A percentile compares a stretch with the other conserved stretches of the same genome.
These are phyloP conservation scores for Labia minor DNA, from an alignment of 2,888 invertebrate genomes.

Conservation along the genomic window DNA sequence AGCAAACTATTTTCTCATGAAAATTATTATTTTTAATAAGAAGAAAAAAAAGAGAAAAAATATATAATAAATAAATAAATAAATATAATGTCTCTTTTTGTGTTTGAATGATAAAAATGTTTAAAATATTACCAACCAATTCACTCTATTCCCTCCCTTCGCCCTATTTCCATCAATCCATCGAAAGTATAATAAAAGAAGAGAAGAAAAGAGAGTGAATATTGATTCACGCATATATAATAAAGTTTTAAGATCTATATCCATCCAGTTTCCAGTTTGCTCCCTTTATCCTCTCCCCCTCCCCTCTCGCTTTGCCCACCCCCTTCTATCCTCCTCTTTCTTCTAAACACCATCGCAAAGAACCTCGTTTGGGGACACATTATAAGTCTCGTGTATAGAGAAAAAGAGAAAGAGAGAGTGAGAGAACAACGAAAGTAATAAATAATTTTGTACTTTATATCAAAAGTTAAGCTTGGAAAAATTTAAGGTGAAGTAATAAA, in stretches of 20 bases:
- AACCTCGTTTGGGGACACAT: constrained; percentile 3
- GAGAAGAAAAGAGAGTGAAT: background rate
- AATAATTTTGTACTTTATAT: constrained; percentile 13
- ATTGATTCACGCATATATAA: constrained; percentile 13
- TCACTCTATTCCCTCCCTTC: too few relatives aligned
- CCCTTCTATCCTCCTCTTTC: background rate
- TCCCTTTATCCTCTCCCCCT: background rate
- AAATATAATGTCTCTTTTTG: too few relatives aligned
- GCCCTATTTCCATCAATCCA: too few relatives aligned
- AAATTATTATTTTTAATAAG: too few relatives aligned
- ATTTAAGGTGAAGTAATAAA: constrained; percentile 13
- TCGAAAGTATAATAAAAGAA: too few relatives aligned
- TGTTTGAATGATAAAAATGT: too few relatives aligned
- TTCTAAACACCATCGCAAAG: background rate
- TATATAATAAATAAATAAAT: too few relatives aligned
- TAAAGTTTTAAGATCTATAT: constrained; percentile 13
- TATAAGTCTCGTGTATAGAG: constrained; percentile 5
- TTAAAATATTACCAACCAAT: too few relatives aligned
- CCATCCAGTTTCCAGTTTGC: background rate
- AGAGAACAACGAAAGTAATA: constrained; percentile 13
- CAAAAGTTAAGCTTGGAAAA: constrained; percentile 13
- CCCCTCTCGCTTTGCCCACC: background rate
- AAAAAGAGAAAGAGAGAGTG: background rate
- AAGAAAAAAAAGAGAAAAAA: too few relatives aligned
- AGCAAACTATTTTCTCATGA: too few relatives aligned